These are phyloP conservation scores for Apamea sordens DNA, from an alignment of 2,888 invertebrate species.

Conservation along the genomic window DNA sequence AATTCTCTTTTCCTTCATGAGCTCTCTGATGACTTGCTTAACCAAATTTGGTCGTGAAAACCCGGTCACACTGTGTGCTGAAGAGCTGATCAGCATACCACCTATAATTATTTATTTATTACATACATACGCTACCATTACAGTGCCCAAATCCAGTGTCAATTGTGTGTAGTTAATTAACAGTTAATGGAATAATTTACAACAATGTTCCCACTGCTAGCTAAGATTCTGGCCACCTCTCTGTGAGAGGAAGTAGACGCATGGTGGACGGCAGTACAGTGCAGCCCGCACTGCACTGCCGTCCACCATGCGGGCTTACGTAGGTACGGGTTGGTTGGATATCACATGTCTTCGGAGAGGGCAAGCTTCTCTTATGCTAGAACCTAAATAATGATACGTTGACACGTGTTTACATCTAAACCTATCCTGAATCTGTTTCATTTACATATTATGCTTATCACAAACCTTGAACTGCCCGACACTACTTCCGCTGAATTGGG, in stretches of 20 bases:
- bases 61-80: too few relatives aligned
- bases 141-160: too few relatives aligned
- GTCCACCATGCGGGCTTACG: not conserved
- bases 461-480: constrained; percentile 40
- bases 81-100: too few relatives aligned
- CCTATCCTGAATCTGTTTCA: not conserved
- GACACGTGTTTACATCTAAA: not conserved
- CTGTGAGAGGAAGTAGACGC: too few relatives aligned
- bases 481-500: constrained; percentile 15
- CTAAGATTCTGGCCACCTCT: not conserved
- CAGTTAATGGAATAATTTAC: too few relatives aligned
- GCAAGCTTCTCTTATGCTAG: not conserved
- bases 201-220: not conserved
- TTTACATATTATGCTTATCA: constrained; percentile 39
- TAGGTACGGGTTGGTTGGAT: not conserved
- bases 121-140: too few relatives aligned
- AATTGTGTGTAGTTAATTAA: too few relatives aligned
- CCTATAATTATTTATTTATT: too few relatives aligned
- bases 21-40: too few relatives aligned
- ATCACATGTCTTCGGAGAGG: not conserved
- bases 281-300: not conserved
- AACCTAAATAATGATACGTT: not conserved
- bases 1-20: too few relatives aligned
- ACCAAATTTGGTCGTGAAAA: too few relatives aligned
- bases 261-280: too few relatives aligned